Conservation (phyloP, 2,888 invertebrate species). For the Macrophya alboannulata region DNA sequence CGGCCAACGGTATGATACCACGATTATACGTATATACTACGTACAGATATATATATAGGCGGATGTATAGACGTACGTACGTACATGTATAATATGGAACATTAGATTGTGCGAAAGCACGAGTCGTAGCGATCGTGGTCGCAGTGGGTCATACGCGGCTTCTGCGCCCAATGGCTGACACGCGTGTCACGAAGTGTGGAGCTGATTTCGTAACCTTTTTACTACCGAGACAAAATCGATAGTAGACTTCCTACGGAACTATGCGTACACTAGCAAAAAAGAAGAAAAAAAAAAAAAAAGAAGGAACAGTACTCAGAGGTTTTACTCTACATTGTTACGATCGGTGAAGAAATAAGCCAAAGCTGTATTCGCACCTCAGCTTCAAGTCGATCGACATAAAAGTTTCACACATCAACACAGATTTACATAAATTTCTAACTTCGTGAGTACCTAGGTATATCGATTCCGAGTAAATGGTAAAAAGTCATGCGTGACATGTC, state of each 20-base stretch:
- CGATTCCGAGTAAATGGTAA: neutral
- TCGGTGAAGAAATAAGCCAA: neutral
- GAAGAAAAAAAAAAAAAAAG: too few relatives aligned
- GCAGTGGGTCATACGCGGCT: slow-evolving; percentile 16
- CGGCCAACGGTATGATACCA: slow-evolving; percentile 14
- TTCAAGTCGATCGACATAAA: neutral
- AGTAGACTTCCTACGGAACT: slow-evolving; percentile 16
- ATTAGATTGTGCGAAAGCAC: slow-evolving; percentile 18
- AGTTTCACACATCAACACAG: neutral
- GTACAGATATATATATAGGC: neutral
- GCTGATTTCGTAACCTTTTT: slow-evolving; percentile 46
- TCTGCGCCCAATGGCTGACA: slow-evolving; percentile 14
- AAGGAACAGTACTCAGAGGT: too few relatives aligned
- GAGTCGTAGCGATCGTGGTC: neutral
- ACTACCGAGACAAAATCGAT: slow-evolving; percentile 40
- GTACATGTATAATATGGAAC: slow-evolving; percentile 15
- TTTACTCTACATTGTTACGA: neutral
- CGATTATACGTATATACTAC: slow-evolving; percentile 9
- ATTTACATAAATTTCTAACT: neutral
- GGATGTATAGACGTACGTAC: neutral
- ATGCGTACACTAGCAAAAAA: slow-evolving; percentile 12
- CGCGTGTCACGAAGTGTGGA: slow-evolving; percentile 25
- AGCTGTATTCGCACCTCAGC: neutral
- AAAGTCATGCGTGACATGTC: neutral
- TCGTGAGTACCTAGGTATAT: neutral